These are phyloP conservation scores for Drosophila pectinifera DNA, from an alignment of 1,140 invertebrate genomes.

Conservation along the genomic window DNA sequence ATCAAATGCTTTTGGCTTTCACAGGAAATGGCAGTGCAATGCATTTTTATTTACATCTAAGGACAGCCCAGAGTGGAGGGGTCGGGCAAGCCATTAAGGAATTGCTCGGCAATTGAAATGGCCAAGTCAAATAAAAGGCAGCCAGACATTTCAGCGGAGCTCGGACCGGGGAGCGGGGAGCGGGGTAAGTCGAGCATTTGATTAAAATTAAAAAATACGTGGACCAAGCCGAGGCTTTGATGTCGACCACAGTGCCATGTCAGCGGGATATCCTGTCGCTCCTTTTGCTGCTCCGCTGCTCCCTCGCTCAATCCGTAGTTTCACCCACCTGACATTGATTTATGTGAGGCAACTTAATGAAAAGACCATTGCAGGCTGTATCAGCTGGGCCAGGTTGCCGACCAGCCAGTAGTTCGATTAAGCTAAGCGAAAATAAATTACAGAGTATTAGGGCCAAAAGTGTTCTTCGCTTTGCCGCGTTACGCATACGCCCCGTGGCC, in stretches of 20 bases:
- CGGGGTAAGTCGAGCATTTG: conserved; percentile 61
- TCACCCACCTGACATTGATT: conserved; percentile 37
- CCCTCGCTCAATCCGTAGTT: neutral
- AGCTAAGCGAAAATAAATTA: conserved; percentile 83
- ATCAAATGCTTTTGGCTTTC: conserved; percentile 80
- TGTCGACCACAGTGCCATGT: conserved; percentile 41
- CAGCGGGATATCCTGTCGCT: conserved; percentile 34
- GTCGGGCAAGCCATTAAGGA: conserved; percentile 71
- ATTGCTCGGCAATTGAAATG: conserved; percentile 80
- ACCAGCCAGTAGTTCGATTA: conserved; percentile 62
- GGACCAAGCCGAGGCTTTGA: conserved; percentile 64
- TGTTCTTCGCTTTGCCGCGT: conserved; percentile 28
- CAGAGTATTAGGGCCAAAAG: conserved; percentile 71
- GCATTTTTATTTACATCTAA: conserved; percentile 78
- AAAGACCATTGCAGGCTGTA: conserved; percentile 31
- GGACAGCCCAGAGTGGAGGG: conserved; percentile 5
- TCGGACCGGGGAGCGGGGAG: neutral
- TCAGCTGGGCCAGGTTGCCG: conserved; percentile 37
- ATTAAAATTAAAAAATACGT: conserved; percentile 72
- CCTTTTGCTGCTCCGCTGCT: neutral
- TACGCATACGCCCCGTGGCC: conserved; percentile 36
- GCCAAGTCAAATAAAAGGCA: conserved; percentile 53
- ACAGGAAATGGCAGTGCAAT: conserved; percentile 73
- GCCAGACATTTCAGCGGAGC: conserved; percentile 18
- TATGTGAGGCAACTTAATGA: conserved; percentile 45